Evolutionary conservation across 2,113 vertebrate genomes (phyloP).

Genomic region (Brevimyrus niger): DNA sequence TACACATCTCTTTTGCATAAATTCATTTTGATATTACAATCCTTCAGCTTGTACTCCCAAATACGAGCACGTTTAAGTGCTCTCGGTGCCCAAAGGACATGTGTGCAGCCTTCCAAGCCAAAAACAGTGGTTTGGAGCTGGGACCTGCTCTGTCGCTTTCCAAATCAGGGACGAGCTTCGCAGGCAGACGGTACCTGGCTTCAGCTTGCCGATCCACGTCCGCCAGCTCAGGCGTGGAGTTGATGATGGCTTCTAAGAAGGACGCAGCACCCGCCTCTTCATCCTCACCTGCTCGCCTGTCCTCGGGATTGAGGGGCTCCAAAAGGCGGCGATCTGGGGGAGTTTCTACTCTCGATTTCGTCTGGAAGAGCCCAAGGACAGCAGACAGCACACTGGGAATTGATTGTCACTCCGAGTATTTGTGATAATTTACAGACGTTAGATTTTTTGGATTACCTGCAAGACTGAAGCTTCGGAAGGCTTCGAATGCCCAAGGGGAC

Average conservation of each 20-base stretch:
- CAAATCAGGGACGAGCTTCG: neutral
- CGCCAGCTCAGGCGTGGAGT: constrained; percentile 62
- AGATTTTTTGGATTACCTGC: constrained; percentile 38
- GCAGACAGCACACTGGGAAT: neutral
- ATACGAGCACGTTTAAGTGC: neutral
- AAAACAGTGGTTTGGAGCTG: neutral
- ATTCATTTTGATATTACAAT: neutral
- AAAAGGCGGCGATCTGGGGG: constrained; percentile 30
- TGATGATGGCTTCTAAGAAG: constrained; percentile 58
- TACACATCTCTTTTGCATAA: neutral
- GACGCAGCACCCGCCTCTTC: constrained; percentile 24
- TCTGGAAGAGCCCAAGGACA: constrained; percentile 24
- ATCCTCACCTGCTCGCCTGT: constrained; percentile 23
- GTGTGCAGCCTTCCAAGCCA: neutral
- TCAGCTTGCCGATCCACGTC: constrained; percentile 39
- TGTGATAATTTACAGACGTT: neutral
- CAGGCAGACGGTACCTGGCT: constrained; percentile 42
- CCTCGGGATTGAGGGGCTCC: constrained; percentile 33
- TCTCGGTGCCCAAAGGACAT: neutral
- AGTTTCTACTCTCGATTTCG: constrained; percentile 36
- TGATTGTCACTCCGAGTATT: neutral
- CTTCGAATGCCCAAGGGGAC: constrained; percentile 44
- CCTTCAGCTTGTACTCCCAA: neutral
- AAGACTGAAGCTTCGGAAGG: constrained; percentile 34
- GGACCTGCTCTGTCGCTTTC: neutral